Conservation (phyloP, 2,888 invertebrate genomes). For the Camponotus fellah region DNA sequence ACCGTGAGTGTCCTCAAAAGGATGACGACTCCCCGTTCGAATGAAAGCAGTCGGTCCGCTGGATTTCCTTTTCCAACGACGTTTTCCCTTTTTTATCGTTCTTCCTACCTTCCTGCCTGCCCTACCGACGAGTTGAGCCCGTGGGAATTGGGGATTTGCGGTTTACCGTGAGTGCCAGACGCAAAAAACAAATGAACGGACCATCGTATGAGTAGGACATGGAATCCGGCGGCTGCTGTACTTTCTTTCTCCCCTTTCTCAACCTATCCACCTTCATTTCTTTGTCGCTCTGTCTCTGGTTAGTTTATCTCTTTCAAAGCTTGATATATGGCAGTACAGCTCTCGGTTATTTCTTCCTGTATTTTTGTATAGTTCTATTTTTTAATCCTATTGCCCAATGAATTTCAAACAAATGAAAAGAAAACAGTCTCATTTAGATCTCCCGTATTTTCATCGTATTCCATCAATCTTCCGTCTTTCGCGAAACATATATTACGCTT, state of each 20-base stretch:
- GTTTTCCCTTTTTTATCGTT: conserved; percentile 48
- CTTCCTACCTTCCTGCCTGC: conserved; percentile 37
- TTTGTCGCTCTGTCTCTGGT: conserved; percentile 28
- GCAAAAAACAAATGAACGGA: conserved; percentile 77
- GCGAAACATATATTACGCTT: not conserved
- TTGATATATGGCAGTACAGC: conserved; percentile 50
- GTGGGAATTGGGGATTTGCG: conserved; percentile 80
- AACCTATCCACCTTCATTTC: conserved; percentile 41
- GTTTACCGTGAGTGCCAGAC: conserved; percentile 78
- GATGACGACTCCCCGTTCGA: conserved; percentile 29
- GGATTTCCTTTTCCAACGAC: conserved; percentile 63
- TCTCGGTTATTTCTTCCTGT: conserved; percentile 62
- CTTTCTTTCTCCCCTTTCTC: conserved; percentile 60
- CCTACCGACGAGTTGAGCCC: conserved; percentile 57
- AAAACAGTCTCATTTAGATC: conserved; percentile 67
- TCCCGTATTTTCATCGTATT: conserved; percentile 24
- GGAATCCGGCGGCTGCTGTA: conserved; percentile 66
- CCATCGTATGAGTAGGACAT: conserved; percentile 64
- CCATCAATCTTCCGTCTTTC: conserved; percentile 35
- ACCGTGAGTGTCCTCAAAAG: conserved; percentile 50
- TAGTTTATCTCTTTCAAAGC: conserved; percentile 46
- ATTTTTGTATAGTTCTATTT: conserved; percentile 26
- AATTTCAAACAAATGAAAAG: conserved; percentile 79
- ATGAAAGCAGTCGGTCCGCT: conserved; percentile 44
- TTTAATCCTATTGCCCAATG: conserved; percentile 73